Conservation (phyloP, 2,888 invertebrate species). For the Endotricha flammealis region DNA sequence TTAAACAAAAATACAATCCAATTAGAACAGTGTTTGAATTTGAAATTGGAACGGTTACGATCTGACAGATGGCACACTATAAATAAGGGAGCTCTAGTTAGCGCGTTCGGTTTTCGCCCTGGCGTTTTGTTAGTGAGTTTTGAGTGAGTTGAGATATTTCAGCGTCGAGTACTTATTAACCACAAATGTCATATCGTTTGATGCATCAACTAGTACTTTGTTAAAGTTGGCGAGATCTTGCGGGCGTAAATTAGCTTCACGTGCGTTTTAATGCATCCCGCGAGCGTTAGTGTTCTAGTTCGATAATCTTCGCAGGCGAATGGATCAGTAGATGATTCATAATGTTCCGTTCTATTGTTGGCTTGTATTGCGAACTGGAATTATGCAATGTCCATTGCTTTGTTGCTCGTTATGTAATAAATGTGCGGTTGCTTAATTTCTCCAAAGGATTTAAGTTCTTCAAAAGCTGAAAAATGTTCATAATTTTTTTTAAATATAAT, state of each 20-base stretch:
- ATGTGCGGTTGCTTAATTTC: conserved; percentile 18
- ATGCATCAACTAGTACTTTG: conserved; percentile 72
- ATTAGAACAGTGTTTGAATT: conserved; percentile 71
- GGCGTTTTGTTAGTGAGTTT: conserved; percentile 44
- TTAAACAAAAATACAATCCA: conserved; percentile 75
- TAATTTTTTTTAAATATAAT: too few relatives aligned
- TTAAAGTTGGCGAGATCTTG: conserved; percentile 61
- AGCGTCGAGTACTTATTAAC: conserved; percentile 63
- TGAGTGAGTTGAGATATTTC: conserved; percentile 50
- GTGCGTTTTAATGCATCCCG: conserved; percentile 74
- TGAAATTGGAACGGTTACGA: conserved; percentile 67
- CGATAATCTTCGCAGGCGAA: conserved; percentile 71
- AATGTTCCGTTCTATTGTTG: conserved; percentile 71
- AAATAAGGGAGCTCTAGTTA: conserved; percentile 64
- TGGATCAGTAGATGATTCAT: conserved; percentile 74
- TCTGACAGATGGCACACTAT: conserved; percentile 74
- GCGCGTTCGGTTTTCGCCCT: conserved; percentile 41
- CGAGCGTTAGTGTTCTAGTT: conserved; percentile 72
- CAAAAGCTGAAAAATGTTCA: too few relatives aligned
- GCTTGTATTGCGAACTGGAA: conserved; percentile 58
- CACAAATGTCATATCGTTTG: conserved; percentile 66
- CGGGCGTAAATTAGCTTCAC: conserved; percentile 73
- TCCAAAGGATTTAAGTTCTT: not conserved
- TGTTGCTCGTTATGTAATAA: conserved; percentile 30
- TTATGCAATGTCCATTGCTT: conserved; percentile 63